Conservation (phyloP, 2,113 vertebrate species). For the Hemibagrus wyckioides region DNA sequence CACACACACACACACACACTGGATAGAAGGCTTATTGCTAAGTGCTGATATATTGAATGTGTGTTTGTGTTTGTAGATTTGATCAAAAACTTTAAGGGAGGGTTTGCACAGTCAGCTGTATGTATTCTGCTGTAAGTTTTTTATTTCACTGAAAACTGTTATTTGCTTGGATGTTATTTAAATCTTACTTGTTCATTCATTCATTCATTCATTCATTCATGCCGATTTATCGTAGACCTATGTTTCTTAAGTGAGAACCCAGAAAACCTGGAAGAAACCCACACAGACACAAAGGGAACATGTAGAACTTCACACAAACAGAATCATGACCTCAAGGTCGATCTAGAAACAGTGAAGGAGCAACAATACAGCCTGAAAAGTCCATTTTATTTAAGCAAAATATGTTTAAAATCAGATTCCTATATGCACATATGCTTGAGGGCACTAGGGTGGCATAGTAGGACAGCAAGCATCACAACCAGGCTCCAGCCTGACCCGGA, state of each 20-base stretch:
- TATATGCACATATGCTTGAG: no score
- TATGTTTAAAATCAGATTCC: neutral
- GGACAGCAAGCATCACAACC: neutral
- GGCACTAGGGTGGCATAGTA: neutral
- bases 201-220: neutral
- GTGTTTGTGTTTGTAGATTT: neutral
- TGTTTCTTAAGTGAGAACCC: neutral
- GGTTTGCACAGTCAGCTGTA: neutral
- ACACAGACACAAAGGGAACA: neutral
- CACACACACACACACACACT: neutral
- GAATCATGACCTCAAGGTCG: neutral
- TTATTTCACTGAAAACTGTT: neutral
- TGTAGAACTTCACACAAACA: neutral
- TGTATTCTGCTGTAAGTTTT: neutral
- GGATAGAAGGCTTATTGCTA: neutral
- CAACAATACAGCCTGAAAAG: neutral
- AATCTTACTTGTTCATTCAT: neutral
- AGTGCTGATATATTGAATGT: neutral
- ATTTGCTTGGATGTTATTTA: neutral
- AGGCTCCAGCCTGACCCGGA: neutral
- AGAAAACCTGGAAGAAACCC: neutral
- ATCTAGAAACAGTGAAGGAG: neutral
- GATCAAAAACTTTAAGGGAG: neutral
- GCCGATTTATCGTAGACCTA: neutral
- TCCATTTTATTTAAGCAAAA: neutral